Percentiles rank a stretch among this genome's conserved stretches.
These are phyloP conservation scores for Tetragnatha versicolor DNA, from an alignment of 1,140 invertebrate species.

Conservation along the genomic window DNA sequence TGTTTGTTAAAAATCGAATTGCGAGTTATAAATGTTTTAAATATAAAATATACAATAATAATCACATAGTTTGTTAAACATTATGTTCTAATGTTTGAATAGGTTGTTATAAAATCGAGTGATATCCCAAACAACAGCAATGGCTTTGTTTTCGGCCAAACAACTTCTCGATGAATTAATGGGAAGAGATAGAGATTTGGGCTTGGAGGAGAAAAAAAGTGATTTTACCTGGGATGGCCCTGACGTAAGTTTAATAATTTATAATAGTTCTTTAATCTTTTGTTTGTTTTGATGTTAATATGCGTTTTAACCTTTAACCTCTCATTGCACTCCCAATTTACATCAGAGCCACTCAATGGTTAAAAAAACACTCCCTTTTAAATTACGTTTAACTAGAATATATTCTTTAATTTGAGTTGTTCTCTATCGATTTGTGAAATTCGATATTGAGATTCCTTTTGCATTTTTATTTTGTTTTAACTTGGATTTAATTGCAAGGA, in stretches of 20 bases:
- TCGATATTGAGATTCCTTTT: no score
- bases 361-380: background rate
- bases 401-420: no score
- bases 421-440: no score
- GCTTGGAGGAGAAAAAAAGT: slow-evolving; percentile 87
- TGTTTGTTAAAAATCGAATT: no score
- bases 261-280: background rate
- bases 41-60: no score
- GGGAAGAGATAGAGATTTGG: slow-evolving; percentile 93
- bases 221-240: slow-evolving; percentile 90
- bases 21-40: no score
- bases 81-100: no score
- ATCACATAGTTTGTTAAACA: no score
- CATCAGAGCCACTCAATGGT: background rate
- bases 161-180: slow-evolving; percentile 90
- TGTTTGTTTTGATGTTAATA: background rate
- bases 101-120: no score
- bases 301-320: background rate
- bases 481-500: slow-evolving; percentile 33
- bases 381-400: no score
- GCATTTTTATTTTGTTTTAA: background rate
- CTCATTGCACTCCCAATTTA: background rate
- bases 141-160: slow-evolving; percentile 67
- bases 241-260: slow-evolving; percentile 34
- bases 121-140: no score